Base-by-base conservation (phyloP, 1,140 invertebrate genomes). In the Andrena cerasifolii region DNA sequence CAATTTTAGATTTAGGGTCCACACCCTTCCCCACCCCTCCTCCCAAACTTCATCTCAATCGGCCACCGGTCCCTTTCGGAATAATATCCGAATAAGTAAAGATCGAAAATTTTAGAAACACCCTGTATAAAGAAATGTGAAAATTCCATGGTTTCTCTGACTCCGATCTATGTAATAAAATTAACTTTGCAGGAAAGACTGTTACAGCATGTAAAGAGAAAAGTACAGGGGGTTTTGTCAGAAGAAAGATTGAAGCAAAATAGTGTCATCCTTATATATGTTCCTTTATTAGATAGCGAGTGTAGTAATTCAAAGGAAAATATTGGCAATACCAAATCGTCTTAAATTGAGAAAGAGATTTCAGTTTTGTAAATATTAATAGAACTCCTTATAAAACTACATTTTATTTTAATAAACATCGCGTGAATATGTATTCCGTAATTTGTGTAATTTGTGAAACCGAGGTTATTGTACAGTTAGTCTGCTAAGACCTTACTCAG, bases 161-260 rank as follows among this genome's bases (percentile, higher is more conserved):
- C 14, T 24, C 14, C 10, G 16, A 14, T 3, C 4, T 3, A 49
- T 33, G 0, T 18, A 54, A 14, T 66, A 12, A 24, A 6, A 54
- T 80, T 73, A 47, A 77, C 82, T 67, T 93, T 94, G 24, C 86
- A 95, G 94, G 93, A 95, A 82, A 86, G 87, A 31, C 90, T 95
- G 45, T 94, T 92, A 81, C 81, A 90, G 45, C 79, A 84, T 14
- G 92, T 95, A n/a, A 93, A 93, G 70, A 92, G 93, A 62, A 86
- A 92, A 6, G 86, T 94, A 79, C 82, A 91, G 21, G 84, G 89
- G 70, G 89, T 68, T 18, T 73, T 93, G 0, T 93, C 91, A 88
- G 2, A 0, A 6, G 33, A 31, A 24, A 47, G 4, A 8, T 0
- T 0, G 8, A 16, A 14, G 28, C 12, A 8, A 6, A 10, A 1